Conservation (phyloP, 2,888 invertebrate genomes). For the Microplitis manilae region DNA sequence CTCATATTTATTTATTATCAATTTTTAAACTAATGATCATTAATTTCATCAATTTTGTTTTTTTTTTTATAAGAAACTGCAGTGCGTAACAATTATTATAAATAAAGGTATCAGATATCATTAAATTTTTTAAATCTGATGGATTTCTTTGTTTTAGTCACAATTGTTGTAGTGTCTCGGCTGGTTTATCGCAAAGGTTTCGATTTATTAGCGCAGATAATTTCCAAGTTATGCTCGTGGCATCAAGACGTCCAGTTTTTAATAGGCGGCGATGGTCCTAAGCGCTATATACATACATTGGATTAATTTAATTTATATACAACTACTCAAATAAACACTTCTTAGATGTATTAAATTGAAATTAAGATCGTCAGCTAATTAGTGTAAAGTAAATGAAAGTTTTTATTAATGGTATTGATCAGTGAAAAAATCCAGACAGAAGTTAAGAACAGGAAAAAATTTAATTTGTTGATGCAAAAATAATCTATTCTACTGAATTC, state of each 20-base stretch:
- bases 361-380: too few relatives aligned
- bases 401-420: background rate
- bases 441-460: too few relatives aligned
- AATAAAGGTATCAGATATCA: constrained; percentile 9
- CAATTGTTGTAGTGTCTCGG: constrained; percentile 92
- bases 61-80: too few relatives aligned
- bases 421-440: too few relatives aligned
- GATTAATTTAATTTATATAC: constrained; percentile 16
- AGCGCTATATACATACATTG: constrained; percentile 75
- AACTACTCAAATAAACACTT: background rate
- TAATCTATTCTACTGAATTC: too few relatives aligned
- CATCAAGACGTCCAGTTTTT: constrained; percentile 88
- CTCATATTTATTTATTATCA: too few relatives aligned
- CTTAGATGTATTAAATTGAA: too few relatives aligned
- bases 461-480: too few relatives aligned
- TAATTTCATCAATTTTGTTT: too few relatives aligned
- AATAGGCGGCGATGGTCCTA: constrained; percentile 98
- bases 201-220: constrained; percentile 93
- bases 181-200: constrained; percentile 98
- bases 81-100: constrained; percentile 54
- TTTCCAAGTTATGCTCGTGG: constrained; percentile 86
- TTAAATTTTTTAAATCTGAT: background rate
- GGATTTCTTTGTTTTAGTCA: constrained; percentile 74
- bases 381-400: background rate
- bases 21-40: too few relatives aligned